Evolutionary conservation across 2,113 vertebrate species (phyloP).

Genomic region (Odobenus rosmarus): DNA sequence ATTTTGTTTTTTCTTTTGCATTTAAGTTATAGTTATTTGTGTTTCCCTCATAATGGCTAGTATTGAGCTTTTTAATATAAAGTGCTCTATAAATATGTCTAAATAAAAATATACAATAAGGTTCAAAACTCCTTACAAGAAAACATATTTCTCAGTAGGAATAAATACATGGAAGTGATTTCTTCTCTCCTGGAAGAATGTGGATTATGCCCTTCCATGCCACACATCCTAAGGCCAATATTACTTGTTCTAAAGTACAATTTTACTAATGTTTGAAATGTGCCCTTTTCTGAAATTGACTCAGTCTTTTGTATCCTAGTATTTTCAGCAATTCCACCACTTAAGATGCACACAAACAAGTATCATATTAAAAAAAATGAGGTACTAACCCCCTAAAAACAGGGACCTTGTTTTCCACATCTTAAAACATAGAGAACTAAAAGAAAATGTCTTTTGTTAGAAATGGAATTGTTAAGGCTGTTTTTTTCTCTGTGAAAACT

Average conservation of each 20-base stretch:
- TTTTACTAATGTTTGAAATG: not conserved
- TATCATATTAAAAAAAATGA: not conserved
- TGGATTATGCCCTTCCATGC: fast-evolving
- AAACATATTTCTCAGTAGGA: not conserved
- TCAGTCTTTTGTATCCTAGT: not conserved
- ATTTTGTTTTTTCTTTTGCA: not conserved
- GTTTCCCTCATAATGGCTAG: not conserved
- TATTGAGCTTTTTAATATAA: not conserved
- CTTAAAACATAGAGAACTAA: not conserved
- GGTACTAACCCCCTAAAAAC: not conserved
- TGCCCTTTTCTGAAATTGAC: not conserved
- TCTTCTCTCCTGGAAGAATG: not conserved
- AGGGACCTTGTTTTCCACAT: not conserved
- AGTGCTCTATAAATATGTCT: not conserved
- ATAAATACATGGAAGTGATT: not conserved
- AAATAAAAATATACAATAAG: not conserved
- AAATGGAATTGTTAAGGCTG: not conserved
- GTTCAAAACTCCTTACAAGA: not conserved
- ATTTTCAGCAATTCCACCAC: not conserved
- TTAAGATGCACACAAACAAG: not conserved
- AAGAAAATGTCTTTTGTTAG: not conserved
- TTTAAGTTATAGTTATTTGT: not conserved
- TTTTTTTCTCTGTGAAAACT: not conserved
- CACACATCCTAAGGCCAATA: not conserved
- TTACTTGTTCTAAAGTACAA: not conserved